Conservation (phyloP, 1,140 invertebrate genomes). For the Lordiphosa collinella region DNA sequence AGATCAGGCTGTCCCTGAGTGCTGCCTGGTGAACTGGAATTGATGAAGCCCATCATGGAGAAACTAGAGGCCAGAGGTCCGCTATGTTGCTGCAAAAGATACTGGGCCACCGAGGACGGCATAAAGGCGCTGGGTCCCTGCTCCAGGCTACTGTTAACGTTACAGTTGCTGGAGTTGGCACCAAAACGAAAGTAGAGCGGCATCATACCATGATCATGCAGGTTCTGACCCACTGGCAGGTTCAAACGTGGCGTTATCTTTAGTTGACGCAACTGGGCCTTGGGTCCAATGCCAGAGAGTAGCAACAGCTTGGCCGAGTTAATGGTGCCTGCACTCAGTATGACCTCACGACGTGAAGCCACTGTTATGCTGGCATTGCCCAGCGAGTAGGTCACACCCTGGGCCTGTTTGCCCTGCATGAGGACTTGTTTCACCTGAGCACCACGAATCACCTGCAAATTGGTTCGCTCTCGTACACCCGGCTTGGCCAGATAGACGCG, state of each 20-base stretch:
- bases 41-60: slow-evolving; percentile 76
- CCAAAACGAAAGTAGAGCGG: slow-evolving; percentile 55
- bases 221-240: slow-evolving; percentile 85
- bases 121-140: neutral
- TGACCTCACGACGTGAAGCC: slow-evolving; percentile 54
- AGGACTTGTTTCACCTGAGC: slow-evolving; percentile 81
- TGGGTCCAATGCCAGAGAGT: slow-evolving; percentile 80
- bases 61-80: slow-evolving; percentile 40
- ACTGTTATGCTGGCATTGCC: slow-evolving; percentile 12
- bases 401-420: slow-evolving; percentile 82
- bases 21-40: slow-evolving; percentile 43
- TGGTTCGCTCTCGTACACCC: slow-evolving; percentile 81
- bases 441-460: slow-evolving; percentile 87
- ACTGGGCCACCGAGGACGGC: slow-evolving; percentile 32
- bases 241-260: slow-evolving; percentile 81
- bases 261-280: slow-evolving; percentile 67
- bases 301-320: slow-evolving; percentile 83
- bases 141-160: slow-evolving; percentile 18
- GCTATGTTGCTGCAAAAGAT: slow-evolving; percentile 30
- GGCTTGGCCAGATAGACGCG: slow-evolving; percentile 82
- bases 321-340: slow-evolving; percentile 82
- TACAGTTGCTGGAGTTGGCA: slow-evolving; percentile 6
- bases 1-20: slow-evolving; percentile 50
- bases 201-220: slow-evolving; percentile 83
- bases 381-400: slow-evolving; percentile 86